phyloP scores from a whole-genome alignment of 2,113 vertebrate species.

The Poeciliopsis turrubarensis region DNA sequence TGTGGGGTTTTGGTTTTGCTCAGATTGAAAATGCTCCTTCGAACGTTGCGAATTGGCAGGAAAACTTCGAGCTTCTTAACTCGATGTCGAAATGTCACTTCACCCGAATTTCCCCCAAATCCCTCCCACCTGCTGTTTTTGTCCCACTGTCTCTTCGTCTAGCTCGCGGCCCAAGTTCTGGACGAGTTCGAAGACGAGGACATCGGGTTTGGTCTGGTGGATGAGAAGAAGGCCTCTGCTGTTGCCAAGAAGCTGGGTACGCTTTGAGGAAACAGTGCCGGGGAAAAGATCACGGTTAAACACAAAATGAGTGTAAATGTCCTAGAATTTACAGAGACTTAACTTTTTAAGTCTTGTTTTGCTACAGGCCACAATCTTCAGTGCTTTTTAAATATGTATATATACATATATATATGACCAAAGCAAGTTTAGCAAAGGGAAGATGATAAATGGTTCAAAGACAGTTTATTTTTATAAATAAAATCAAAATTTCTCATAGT shows the following conservation, averaged over 20 bases:
- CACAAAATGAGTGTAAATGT: not conserved
- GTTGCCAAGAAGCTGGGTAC: slow-evolving; percentile 91
- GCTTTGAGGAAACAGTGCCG: slow-evolving; percentile 1
- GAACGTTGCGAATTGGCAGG: slow-evolving; percentile 52
- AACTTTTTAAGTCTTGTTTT: no score
- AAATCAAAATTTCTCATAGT: no score
- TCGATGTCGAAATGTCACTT: slow-evolving; percentile 13
- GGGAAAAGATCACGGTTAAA: no score
- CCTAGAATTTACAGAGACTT: not conserved
- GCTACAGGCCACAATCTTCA: no score
- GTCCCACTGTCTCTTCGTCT: slow-evolving; percentile 6
- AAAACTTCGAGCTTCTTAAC: slow-evolving; percentile 32
- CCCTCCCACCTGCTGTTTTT: slow-evolving; percentile 1
- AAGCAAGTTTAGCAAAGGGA: no score
- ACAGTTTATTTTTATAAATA: no score
- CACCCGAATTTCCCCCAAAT: not conserved
- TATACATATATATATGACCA: no score
- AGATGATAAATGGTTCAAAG: no score
- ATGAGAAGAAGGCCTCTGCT: slow-evolving; percentile 84
- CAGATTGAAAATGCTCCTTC: slow-evolving; percentile 62
- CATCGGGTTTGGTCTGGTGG: slow-evolving; percentile 89
- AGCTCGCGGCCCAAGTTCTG: slow-evolving; percentile 93
- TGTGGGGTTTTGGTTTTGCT: slow-evolving; percentile 73
- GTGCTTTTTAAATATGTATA: no score
- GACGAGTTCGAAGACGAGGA: slow-evolving; percentile 89